Percentiles rank a stretch among this genome's conserved stretches.
These are phyloP conservation scores for Synchiropus splendidus DNA, from an alignment of 2,113 vertebrate genomes.

Conservation along the genomic window DNA sequence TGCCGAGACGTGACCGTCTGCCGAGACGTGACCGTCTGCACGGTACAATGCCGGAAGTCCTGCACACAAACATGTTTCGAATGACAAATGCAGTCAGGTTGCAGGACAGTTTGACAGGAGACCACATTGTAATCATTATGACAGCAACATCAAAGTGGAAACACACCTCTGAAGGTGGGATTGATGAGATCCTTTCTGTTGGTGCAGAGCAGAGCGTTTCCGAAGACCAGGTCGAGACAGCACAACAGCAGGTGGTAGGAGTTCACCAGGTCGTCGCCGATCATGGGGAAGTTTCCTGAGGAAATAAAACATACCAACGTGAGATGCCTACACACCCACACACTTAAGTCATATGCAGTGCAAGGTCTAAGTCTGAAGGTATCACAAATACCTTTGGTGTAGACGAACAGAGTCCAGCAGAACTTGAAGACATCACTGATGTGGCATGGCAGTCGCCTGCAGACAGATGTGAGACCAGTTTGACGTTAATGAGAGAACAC, in stretches of 20 bases:
- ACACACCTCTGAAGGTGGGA: slow-evolving; percentile 79
- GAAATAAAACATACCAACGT: slow-evolving; percentile 1
- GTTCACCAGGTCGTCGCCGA: slow-evolving; percentile 96
- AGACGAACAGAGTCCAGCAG: slow-evolving; percentile 97
- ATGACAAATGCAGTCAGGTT: too few relatives aligned
- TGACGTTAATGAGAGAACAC: not conserved
- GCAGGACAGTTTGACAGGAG: too few relatives aligned
- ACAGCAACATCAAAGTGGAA: too few relatives aligned
- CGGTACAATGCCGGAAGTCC: slow-evolving; percentile 69
- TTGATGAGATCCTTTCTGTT: slow-evolving; percentile 89
- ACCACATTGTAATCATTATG: too few relatives aligned
- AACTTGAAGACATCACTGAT: slow-evolving; percentile 92
- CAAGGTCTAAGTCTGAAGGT: too few relatives aligned
- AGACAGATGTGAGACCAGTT: too few relatives aligned
- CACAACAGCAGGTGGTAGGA: slow-evolving; percentile 97
- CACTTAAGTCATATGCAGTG: too few relatives aligned
- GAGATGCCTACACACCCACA: not conserved
- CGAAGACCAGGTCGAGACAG: slow-evolving; percentile 92
- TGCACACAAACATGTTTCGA: slow-evolving; percentile 26
- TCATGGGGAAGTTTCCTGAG: slow-evolving; percentile 95
- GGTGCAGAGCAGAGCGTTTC: slow-evolving; percentile 80
- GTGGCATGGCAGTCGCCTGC: slow-evolving; percentile 78
- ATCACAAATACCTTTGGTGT: slow-evolving; percentile 81
- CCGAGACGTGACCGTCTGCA: slow-evolving; percentile 30
- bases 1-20: slow-evolving; percentile 35